Evolutionary conservation across 2,797 vertebrate genomes (phyloP), one percentile per base, ranked within the genome.

Genomic region (Eulemur coronatus): DNA sequence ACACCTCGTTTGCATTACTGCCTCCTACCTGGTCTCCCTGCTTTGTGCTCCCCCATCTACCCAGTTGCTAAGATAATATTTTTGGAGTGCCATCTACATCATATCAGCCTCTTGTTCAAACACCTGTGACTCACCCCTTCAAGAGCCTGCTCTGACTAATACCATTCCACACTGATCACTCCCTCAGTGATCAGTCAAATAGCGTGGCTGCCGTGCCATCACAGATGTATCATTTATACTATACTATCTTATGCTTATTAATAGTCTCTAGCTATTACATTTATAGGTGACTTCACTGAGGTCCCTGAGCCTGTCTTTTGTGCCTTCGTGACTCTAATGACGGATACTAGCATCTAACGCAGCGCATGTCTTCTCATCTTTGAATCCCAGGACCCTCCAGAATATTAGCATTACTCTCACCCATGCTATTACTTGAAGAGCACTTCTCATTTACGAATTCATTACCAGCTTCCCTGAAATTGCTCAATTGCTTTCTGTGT

Each of bases 61-160:
- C 28, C 41, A 76, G 96, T 96, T 96, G 94, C 95, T 94, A 98
- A 94, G 88, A 96, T 69, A 93, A 88, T 81, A 80, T 92, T 96
- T 97, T 97, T 90, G 12, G 30, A 96, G 76, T 59, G 76, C 63
- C 63, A 84, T 94, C 95, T 92, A 75, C 22, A 93, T 91, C 26
- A 65, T 59, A 35, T 85, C 93, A 97, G 89, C 28, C 84, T 95
- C 94, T 95, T 92, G 61, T 85, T 97, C 20, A 96, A 96, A 97
- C 96, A 38, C 24, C 70, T 33, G 57, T 96, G 97, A 97, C 85
- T 97, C 94, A 84, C 35, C 30, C 78, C 78, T 95, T 94, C 10
- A 57, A 82, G 69, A 96, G 73, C 73, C 73, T 91, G 93, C 88
- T 67, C 94, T 95, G 89, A 97, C 85, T 95, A 95, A 95, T 90